Base-by-base conservation (phyloP, 2,888 invertebrate genomes). In the Rhagonycha fulva region DNA sequence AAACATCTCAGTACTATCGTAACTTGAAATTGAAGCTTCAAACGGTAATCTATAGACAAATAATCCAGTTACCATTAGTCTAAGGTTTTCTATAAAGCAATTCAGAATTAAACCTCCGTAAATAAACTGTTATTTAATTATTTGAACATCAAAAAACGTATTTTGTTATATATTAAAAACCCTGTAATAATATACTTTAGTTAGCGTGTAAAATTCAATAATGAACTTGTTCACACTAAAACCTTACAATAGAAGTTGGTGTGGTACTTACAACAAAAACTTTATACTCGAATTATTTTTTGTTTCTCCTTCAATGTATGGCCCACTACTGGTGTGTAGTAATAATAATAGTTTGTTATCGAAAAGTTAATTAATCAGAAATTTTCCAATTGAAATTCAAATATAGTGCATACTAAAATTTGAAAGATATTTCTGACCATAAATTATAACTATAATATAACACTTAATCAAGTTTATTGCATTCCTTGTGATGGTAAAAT, bases 341-440 rank as follows among this genome's bases (percentile, higher is more conserved):
- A n/a, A 47, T 47, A 47, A 47, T n/a, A 47, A 7, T 47, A 47
- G n/a, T n/a, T n/a, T 47, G 47, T 47, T 47, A 47, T 47, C 47
- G n/a, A 47, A n/a, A 47, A 47, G 47, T 71, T 26, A 60, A 71
- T n/a, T 66, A 66, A 71, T 71, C 24, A 47, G 30, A 14, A 30
- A 62, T 30, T 63, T 32, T 32, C 71, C 63, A 24, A 66, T 60
- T 71, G 71, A 66, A 71, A 71, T 71, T 66, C 60, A 47, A 47
- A 47, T 47, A n/a, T 47, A 47, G 47, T 47, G 14, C 1, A 19
- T 24, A 14, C 30, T 28, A 23, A 70, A 62, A 62, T 30, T 26
- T 61, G 30, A 28, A 70, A 62, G 47, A 62, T 70, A 70, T 62
- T 26, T 61, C 9, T 12, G 12, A n/a, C 32, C 9, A 70, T 70